Conservation (phyloP, 2,797 vertebrate genomes). For the Muscicapa striata region DNA sequence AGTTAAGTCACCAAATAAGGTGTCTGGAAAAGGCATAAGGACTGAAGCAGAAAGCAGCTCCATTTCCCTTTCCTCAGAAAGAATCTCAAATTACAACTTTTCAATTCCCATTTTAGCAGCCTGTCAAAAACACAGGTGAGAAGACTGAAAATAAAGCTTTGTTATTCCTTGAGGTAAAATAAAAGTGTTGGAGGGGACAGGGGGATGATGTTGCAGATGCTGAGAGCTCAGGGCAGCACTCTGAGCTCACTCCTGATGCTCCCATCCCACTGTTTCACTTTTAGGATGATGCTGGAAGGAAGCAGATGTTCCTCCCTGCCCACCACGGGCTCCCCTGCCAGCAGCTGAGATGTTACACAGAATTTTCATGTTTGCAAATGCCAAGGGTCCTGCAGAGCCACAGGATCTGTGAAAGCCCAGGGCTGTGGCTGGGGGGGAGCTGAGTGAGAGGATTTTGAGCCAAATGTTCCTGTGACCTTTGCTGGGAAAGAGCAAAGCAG, state of each 20-base stretch:
- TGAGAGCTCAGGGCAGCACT: background rate
- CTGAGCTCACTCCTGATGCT: rapidly evolving
- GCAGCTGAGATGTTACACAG: background rate
- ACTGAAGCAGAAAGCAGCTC: background rate
- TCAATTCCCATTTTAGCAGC: background rate
- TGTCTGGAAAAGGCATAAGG: background rate
- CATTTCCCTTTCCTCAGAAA: background rate
- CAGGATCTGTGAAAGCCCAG: background rate
- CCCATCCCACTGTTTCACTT: rapidly evolving
- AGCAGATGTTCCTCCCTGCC: background rate
- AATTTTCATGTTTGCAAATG: constrained; percentile 9
- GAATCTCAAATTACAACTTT: background rate
- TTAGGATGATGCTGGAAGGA: background rate
- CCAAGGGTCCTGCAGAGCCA: constrained; percentile 8
- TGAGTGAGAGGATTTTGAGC: background rate
- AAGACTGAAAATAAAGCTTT: background rate
- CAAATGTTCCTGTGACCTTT: constrained; percentile 59
- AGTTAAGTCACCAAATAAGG: background rate
- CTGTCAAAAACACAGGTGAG: background rate
- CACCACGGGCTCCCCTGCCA: background rate
- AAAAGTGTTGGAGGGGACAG: background rate
- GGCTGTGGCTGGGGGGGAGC: background rate
- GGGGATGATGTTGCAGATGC: background rate
- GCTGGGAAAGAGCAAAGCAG: constrained; percentile 12
- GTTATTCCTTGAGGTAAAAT: background rate